Percentiles rank a stretch among this genome's conserved stretches.
phyloP scores from a whole-genome alignment of 2,797 vertebrate genomes.

The Lateolabrax maculatus region DNA sequence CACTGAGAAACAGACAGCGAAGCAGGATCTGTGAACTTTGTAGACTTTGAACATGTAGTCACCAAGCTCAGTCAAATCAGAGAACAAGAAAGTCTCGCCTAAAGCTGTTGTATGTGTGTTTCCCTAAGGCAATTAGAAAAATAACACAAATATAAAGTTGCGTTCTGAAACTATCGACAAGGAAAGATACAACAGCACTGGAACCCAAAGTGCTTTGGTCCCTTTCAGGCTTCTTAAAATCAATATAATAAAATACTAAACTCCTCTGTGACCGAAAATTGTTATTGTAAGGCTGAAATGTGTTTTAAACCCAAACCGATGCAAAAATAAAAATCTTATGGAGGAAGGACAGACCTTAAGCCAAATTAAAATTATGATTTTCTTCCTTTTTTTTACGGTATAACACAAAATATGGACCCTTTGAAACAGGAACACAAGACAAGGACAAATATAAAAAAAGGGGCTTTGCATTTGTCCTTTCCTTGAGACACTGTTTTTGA shows the following conservation, averaged over 20 bases:
- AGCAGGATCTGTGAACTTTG: background rate
- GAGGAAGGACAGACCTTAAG: background rate
- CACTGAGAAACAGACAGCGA: background rate
- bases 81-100: slow-evolving; percentile 6
- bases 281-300: background rate
- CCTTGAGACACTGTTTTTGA: background rate
- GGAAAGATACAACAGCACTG: background rate
- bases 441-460: background rate
- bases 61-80: slow-evolving; percentile 11
- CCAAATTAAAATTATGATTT: background rate
- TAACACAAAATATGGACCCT: background rate
- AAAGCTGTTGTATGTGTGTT: slow-evolving; percentile 10
- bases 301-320: background rate
- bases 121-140: slow-evolving; percentile 34
- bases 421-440: background rate
- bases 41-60: slow-evolving; percentile 11
- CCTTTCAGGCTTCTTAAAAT: slow-evolving; percentile 25
- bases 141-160: slow-evolving; percentile 13
- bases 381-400: background rate
- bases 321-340: background rate
- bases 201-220: background rate
- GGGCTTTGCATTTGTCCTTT: background rate
- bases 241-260: slow-evolving; percentile 20
- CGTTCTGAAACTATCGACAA: slow-evolving; percentile 12
- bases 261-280: background rate